Evolutionary conservation across 2,888 invertebrate species (phyloP), one percentile per base, ranked within the genome.

Genomic region (Drosophila prolongata): DNA sequence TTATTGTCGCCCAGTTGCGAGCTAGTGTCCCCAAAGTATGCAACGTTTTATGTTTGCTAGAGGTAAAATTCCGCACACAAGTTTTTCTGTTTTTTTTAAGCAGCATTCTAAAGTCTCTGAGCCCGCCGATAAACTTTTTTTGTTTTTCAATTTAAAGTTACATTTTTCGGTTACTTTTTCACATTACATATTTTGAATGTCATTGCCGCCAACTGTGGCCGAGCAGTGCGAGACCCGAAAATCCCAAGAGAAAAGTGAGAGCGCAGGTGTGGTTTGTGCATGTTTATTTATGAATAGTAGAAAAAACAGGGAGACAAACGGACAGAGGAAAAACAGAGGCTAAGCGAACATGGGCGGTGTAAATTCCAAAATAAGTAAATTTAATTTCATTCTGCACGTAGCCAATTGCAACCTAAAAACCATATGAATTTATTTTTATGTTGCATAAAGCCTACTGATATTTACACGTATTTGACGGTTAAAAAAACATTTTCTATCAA

Each of bases 121-220:
- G 59, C 59, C 62, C 54, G 37, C 58, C 52, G 4, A 38, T 38
- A 24, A 49, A 43, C 30, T 54, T 57, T 47, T 62, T 60, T 74
- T 81, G 61, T 68, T 87, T 87, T 85, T 84, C 87, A 85, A 87
- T 85, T 85, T 85, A 82, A 87, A 84, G 74, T 85, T 82, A 75
- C 77, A 80, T 54, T 75, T 74, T 46, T 57, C 43, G 46, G 42
- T 52, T 52, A 62, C 60, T 67, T 53, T 65, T 69, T 43, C 38
- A 65, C 66, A 76, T 76, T 79, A 78, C 77, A 71, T 42, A 70
- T 77, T 64, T 55, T 75, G 74, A 75, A 80, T 78, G 86, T 77
- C 72, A 77, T 54, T 72, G 64, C 64, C 80, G 74, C 64, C 86
- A 83, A 83, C 75, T 78, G 83, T 69, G 85, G 47, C 71, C 77